Evolutionary conservation across 2,113 vertebrate genomes (phyloP).

Genomic region (Anguilla japonica): DNA sequence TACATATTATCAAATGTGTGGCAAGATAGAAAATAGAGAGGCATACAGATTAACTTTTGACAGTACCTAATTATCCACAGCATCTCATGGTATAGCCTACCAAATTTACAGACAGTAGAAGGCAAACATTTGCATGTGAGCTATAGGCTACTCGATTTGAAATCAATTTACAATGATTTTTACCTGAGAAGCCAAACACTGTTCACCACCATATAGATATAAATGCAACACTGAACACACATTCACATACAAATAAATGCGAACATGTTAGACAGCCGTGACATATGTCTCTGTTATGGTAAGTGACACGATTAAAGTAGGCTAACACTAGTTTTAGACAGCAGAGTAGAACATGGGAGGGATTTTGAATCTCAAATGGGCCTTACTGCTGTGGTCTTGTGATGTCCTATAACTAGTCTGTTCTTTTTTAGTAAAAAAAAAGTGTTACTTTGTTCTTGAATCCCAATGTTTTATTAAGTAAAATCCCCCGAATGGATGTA

Average conservation of each 20-base stretch:
- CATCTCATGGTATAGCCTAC: not conserved
- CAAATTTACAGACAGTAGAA: not conserved
- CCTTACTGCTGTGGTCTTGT: not conserved
- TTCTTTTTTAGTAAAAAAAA: not conserved
- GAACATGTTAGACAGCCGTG: not conserved
- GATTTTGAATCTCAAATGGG: not conserved
- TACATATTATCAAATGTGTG: too few relatives aligned
- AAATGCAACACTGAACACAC: not conserved
- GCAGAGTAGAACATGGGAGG: not conserved
- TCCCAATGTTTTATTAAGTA: not conserved
- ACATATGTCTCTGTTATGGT: not conserved
- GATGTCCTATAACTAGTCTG: not conserved
- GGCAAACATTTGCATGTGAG: not conserved
- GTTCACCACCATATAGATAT: not conserved
- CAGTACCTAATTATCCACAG: too few relatives aligned
- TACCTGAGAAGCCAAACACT: not conserved
- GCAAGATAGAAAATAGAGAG: too few relatives aligned
- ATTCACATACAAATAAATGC: not conserved
- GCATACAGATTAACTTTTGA: too few relatives aligned
- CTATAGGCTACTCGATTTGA: not conserved
- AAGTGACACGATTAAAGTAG: not conserved
- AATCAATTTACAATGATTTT: not conserved
- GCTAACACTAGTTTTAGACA: not conserved
- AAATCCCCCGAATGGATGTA: not conserved
- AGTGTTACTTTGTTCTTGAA: not conserved